A percentile compares a stretch with the other conserved stretches of the same genome.
phyloP scores from a whole-genome alignment of 2,888 invertebrate species.

The Ennomos quercinarius region DNA sequence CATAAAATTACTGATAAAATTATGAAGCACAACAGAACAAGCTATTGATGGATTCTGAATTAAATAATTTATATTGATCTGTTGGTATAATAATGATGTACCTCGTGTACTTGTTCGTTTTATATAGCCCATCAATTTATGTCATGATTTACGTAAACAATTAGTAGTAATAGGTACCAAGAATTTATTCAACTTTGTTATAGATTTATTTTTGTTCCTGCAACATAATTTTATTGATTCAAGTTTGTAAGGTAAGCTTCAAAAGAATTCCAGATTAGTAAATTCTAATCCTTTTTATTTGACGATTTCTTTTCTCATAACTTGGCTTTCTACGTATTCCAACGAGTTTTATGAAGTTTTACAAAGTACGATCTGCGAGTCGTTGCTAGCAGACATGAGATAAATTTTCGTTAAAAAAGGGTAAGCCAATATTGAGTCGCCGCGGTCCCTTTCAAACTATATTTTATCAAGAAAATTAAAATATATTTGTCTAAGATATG shows the following conservation, averaged over 20 bases:
- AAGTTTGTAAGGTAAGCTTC: conserved; percentile 13
- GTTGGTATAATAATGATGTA: too few species aligned
- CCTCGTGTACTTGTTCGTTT: too few species aligned
- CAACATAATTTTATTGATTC: neutral
- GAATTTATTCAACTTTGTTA: too few species aligned
- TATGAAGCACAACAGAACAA: too few species aligned
- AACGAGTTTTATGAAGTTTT: conserved; percentile 20
- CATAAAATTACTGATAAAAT: conserved; percentile 4
- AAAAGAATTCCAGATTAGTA: conserved; percentile 20
- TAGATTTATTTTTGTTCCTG: too few species aligned
- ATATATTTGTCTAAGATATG: too few species aligned
- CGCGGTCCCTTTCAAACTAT: neutral
- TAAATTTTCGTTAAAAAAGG: conserved; percentile 15
- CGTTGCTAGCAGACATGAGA: conserved; percentile 14
- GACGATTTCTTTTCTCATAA: conserved; percentile 17
- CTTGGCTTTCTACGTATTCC: conserved; percentile 17
- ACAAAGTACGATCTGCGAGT: conserved; percentile 12
- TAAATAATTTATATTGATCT: too few species aligned
- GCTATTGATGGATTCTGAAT: too few species aligned
- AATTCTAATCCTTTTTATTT: conserved; percentile 14
- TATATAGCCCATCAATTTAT: too few species aligned
- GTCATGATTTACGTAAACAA: too few species aligned
- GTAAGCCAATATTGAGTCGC: neutral
- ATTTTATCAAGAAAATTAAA: neutral
- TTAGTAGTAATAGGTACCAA: too few species aligned